Conservation (phyloP, 2,888 invertebrate genomes). For the Platypus cylindrus region DNA sequence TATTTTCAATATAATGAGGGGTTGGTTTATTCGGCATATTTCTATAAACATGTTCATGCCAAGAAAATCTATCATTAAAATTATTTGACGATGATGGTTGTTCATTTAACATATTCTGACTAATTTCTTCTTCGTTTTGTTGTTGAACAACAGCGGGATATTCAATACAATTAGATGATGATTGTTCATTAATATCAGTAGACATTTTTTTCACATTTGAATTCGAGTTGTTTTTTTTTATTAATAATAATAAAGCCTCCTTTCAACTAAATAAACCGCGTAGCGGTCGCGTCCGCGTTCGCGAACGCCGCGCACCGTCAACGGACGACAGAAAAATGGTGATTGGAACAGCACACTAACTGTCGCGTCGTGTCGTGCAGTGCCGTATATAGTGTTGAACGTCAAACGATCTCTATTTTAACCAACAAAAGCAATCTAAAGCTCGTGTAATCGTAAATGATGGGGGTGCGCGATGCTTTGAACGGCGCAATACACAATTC, state of each 20-base stretch:
- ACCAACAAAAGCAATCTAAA: constrained; percentile 23
- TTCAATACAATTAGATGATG: too few relatives aligned
- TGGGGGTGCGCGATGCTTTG: constrained; percentile 23
- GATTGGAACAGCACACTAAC: too few relatives aligned
- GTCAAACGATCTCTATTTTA: constrained; percentile 17
- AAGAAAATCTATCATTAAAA: constrained; percentile 35
- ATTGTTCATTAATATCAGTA: constrained; percentile 11
- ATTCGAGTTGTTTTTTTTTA: constrained; percentile 1
- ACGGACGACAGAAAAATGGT: background rate
- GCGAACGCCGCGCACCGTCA: background rate
- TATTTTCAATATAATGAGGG: constrained; percentile 78
- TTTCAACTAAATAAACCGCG: too few relatives aligned
- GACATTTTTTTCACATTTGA: constrained; percentile 7
- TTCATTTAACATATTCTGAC: too few relatives aligned
- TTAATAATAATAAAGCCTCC: background rate
- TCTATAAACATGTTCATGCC: constrained; percentile 86
- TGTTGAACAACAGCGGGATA: constrained; percentile 7
- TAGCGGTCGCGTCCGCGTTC: constrained; percentile 6
- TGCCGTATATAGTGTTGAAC: too few relatives aligned
- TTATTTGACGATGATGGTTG: constrained; percentile 10
- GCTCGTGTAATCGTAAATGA: constrained; percentile 23
- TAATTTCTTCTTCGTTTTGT: constrained; percentile 5
- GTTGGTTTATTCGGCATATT: constrained; percentile 72
- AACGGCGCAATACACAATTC: constrained; percentile 22
- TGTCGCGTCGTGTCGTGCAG: too few relatives aligned